Evolutionary conservation across 2,888 invertebrate genomes (phyloP).

Genomic region (Aphelenchoides bicaudatus): DNA sequence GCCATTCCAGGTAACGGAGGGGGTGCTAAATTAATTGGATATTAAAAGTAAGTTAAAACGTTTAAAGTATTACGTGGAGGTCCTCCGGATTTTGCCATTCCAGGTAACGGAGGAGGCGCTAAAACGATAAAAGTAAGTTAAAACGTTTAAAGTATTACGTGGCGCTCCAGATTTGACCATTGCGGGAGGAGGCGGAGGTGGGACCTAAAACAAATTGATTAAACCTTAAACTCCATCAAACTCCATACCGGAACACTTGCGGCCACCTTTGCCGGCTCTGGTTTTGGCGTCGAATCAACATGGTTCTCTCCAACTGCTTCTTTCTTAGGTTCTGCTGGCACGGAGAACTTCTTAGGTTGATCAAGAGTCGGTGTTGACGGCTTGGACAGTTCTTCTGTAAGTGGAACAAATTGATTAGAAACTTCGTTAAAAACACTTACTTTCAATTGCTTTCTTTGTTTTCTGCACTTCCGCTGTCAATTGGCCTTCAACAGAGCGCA

Average conservation of each 20-base stretch:
- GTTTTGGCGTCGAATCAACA: neutral
- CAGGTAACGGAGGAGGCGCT: constrained; percentile 31
- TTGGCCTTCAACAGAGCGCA: constrained; percentile 13
- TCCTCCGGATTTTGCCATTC: constrained; percentile 14
- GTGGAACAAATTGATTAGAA: constrained; percentile 1
- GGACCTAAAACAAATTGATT: constrained; percentile 18
- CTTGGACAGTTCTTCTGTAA: constrained; percentile 8
- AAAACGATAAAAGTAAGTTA: constrained; percentile 32
- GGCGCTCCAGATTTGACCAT: neutral
- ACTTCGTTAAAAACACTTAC: constrained; percentile 18
- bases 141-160: too few relatives aligned
- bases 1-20: constrained; percentile 49
- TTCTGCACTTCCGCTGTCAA: constrained; percentile 17
- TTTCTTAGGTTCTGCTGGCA: too few relatives aligned
- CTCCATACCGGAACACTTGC: constrained; percentile 22
- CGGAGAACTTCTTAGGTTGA: too few relatives aligned
- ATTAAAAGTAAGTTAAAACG: too few relatives aligned
- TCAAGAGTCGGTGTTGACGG: neutral
- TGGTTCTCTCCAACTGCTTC: too few relatives aligned
- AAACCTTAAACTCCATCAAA: too few relatives aligned
- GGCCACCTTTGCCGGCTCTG: constrained; percentile 21
- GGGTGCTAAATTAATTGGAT: too few relatives aligned
- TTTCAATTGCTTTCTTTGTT: constrained; percentile 26
- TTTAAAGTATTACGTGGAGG: too few relatives aligned
- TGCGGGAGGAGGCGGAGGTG: constrained; percentile 31